Evolutionary conservation across 2,797 vertebrate genomes (phyloP).

Genomic region (Coregonus sp.): DNA sequence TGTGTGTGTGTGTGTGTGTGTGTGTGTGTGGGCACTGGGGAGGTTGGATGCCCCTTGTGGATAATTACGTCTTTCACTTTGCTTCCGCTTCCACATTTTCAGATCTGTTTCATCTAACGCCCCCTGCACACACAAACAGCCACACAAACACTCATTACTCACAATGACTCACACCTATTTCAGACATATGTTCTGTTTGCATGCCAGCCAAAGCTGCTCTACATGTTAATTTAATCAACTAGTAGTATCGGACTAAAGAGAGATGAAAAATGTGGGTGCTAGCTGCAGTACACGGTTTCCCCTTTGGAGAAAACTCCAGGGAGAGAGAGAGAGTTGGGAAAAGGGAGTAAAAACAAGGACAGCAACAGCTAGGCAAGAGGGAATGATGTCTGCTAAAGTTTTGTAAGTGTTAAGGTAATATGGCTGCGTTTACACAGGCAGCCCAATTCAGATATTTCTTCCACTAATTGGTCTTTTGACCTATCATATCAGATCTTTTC

Average conservation of each 20-base stretch:
- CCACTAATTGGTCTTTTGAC: too few relatives aligned
- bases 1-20: not conserved
- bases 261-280: too few relatives aligned
- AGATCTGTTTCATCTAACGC: constrained; percentile 4
- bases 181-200: not conserved
- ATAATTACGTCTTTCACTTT: too few relatives aligned
- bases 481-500: too few relatives aligned
- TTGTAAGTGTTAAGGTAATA: too few relatives aligned
- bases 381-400: not conserved
- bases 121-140: not conserved
- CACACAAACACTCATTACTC: not conserved
- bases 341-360: too few relatives aligned
- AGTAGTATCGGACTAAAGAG: not conserved
- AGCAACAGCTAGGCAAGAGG: not conserved
- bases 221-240: not conserved
- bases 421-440: too few relatives aligned
- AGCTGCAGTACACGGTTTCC: too few relatives aligned
- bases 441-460: too few relatives aligned
- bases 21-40: not conserved
- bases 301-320: too few relatives aligned
- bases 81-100: not conserved
- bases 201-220: not conserved
- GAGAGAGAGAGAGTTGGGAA: too few relatives aligned
- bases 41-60: too few relatives aligned
- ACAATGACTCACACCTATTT: constrained; percentile 3